These are phyloP conservation scores for Phalacrocorax aristotelis DNA, from an alignment of 2,113 vertebrate species.

Conservation along the genomic window DNA sequence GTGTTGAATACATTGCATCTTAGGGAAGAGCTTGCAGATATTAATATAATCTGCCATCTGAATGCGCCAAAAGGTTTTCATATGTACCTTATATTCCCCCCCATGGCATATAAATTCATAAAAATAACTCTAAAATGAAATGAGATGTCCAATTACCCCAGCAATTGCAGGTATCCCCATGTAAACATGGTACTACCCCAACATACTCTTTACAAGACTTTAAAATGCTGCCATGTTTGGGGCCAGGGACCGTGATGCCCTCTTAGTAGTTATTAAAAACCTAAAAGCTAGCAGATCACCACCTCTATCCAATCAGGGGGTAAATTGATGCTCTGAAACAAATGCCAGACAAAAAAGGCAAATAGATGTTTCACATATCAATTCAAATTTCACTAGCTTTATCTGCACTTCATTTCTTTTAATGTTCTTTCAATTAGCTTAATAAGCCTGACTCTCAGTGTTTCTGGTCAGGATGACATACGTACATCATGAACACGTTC, in stretches of 20 bases:
- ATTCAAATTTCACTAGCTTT: not conserved
- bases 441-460: not conserved
- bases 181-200: not conserved
- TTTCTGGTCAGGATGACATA: not conserved
- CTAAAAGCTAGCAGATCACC: not conserved
- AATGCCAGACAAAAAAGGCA: not conserved
- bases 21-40: not conserved
- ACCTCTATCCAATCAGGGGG: not conserved
- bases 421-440: not conserved
- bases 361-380: not conserved
- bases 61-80: not conserved
- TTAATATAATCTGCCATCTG: not conserved
- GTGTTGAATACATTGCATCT: not conserved
- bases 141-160: not conserved
- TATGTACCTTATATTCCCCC: not conserved
- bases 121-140: not conserved
- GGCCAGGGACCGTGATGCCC: not conserved
- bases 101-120: not conserved
- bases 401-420: not conserved
- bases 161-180: not conserved
- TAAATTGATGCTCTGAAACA: not conserved
- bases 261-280: not conserved
- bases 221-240: not conserved
- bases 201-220: not conserved
- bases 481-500: fast-evolving